phyloP scores from a whole-genome alignment of 2,797 vertebrate genomes.

The Monodelphis domestica region DNA sequence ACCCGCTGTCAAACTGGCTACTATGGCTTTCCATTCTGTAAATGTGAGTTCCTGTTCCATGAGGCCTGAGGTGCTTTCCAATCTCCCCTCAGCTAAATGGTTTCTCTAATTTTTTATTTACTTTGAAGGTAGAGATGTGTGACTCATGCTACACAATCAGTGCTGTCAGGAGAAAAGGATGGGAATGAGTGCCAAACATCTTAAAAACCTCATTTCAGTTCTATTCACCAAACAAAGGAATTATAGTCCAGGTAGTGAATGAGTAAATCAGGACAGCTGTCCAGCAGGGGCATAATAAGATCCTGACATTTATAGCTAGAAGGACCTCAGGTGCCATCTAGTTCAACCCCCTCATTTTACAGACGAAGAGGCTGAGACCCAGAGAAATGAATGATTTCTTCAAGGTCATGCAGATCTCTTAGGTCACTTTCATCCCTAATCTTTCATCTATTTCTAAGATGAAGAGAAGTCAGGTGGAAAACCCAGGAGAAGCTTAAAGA shows the following conservation, averaged over 20 bases:
- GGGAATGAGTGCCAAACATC: neutral
- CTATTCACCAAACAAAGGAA: neutral
- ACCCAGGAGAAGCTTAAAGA: neutral
- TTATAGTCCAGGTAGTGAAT: neutral
- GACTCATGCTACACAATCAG: neutral
- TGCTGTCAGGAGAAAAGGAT: neutral
- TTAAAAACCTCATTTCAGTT: neutral
- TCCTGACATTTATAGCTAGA: neutral
- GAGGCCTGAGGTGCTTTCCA: accelerated
- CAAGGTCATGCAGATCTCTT: neutral
- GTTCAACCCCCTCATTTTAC: neutral
- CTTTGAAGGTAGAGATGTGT: neutral
- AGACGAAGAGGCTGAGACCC: neutral
- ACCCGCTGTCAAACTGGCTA: conserved; percentile 91
- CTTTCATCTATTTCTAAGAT: neutral
- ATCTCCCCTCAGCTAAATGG: neutral
- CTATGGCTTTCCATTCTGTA: conserved; percentile 95
- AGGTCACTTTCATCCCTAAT: neutral
- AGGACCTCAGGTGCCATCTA: neutral
- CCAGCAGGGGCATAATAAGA: neutral
- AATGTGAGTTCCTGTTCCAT: conserved; percentile 84
- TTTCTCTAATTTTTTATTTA: neutral
- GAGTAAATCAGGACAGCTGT: neutral
- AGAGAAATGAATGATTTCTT: neutral
- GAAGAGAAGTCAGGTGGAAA: neutral